Evolutionary conservation across 2,888 invertebrate species (phyloP).

Genomic region (Cephus nigrinus): DNA sequence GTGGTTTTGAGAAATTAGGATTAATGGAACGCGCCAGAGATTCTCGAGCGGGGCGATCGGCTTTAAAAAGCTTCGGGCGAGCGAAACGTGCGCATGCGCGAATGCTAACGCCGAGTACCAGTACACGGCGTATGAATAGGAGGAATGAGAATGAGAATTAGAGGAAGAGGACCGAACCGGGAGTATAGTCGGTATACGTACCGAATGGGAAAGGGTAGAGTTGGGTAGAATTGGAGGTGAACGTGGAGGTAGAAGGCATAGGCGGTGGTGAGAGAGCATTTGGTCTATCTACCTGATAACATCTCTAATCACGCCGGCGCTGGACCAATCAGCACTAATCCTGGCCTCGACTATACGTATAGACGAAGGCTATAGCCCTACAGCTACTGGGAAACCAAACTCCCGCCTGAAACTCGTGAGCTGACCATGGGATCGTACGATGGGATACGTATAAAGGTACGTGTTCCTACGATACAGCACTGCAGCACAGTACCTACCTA

Average conservation of each 20-base stretch:
- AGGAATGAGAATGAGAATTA: too few species aligned
- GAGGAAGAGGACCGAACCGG: too few species aligned
- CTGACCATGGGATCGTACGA: conserved; percentile 34
- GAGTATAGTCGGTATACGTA: too few species aligned
- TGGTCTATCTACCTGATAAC: conserved; percentile 58
- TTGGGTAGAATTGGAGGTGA: too few species aligned
- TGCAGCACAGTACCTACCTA: too few species aligned
- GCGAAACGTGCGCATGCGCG: too few species aligned
- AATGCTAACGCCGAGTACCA: too few species aligned
- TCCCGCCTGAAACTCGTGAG: conserved; percentile 35
- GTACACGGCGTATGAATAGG: too few species aligned
- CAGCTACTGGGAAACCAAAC: conserved; percentile 54
- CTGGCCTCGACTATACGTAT: conserved; percentile 49
- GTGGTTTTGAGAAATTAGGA: conserved; percentile 1
- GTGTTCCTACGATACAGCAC: neutral
- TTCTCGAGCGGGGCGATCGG: too few species aligned
- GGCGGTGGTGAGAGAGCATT: conserved; percentile 41
- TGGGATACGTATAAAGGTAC: neutral
- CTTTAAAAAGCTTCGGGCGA: too few species aligned
- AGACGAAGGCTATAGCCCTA: conserved; percentile 32
- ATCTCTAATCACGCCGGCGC: conserved; percentile 66
- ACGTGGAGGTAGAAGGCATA: neutral
- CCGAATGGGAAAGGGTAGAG: too few species aligned
- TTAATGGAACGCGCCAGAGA: neutral
- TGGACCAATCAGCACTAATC: conserved; percentile 66